A percentile compares a stretch with the other conserved stretches of the same genome.
phyloP scores from a whole-genome alignment of 1,140 invertebrate genomes.

The Drosophila nigrodunni region DNA sequence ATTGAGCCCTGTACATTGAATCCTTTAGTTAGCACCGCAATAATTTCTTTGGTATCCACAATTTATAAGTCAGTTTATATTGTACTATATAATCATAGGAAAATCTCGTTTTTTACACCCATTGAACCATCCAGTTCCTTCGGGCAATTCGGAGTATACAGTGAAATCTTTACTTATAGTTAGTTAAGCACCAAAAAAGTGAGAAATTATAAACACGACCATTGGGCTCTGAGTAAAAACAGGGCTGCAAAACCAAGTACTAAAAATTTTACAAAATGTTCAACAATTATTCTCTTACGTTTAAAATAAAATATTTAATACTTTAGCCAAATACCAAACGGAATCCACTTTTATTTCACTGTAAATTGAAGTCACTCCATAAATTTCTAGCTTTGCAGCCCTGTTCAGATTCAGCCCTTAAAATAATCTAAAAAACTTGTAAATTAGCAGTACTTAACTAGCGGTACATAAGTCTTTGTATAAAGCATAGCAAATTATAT shows the following conservation, averaged over 20 bases:
- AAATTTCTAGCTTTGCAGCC: neutral
- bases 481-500: conserved; percentile 68
- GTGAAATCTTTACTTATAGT: conserved; percentile 62
- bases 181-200: conserved; percentile 59
- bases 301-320: too few relatives aligned
- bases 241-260: neutral
- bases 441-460: conserved; percentile 61
- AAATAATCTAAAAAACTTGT: conserved; percentile 39
- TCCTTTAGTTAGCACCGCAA: conserved; percentile 49
- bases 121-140: conserved; percentile 12
- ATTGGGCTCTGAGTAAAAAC: conserved; percentile 39
- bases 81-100: conserved; percentile 29
- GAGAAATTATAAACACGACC: conserved; percentile 38
- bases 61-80: conserved; percentile 24
- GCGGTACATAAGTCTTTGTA: conserved; percentile 66
- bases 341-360: neutral
- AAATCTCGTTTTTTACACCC: conserved; percentile 36
- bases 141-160: conserved; percentile 79
- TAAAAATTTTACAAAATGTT: too few relatives aligned
- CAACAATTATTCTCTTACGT: too few relatives aligned
- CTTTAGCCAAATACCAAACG: too few relatives aligned
- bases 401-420: conserved; percentile 6
- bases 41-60: conserved; percentile 21
- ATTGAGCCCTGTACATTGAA: conserved; percentile 42
- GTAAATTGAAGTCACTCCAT: neutral